Conservation (phyloP, 2,113 vertebrate genomes). For the Synodontis membranacea region DNA sequence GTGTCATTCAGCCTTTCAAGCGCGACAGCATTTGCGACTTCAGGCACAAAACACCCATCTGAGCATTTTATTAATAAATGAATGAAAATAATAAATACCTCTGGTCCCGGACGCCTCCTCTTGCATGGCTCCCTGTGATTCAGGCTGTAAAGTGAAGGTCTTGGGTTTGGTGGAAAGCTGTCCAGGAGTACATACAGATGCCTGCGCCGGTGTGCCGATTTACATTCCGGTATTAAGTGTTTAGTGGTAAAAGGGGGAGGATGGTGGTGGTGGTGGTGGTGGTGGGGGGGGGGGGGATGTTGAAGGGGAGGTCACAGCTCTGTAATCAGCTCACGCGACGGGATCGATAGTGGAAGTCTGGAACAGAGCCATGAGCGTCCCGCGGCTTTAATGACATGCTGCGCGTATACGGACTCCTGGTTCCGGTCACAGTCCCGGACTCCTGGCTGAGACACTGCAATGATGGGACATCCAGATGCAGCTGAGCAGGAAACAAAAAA, state of each 20-base stretch:
- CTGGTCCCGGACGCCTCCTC: slow-evolving; percentile 54
- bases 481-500: slow-evolving; percentile 41
- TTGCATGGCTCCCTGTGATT: slow-evolving; percentile 30
- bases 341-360: slow-evolving; percentile 46
- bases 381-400: slow-evolving; percentile 17
- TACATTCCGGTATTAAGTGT: slow-evolving; percentile 8
- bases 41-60: background rate
- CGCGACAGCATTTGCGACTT: background rate
- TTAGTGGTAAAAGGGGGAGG: no score
- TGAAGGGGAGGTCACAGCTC: slow-evolving; percentile 17
- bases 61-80: background rate
- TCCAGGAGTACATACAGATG: background rate
- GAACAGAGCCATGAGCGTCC: slow-evolving; percentile 57
- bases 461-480: slow-evolving; percentile 36
- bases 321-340: slow-evolving; percentile 43
- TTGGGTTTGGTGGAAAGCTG: background rate
- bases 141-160: background rate
- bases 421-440: background rate
- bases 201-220: background rate
- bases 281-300: background rate
- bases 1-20: no score
- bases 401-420: slow-evolving; percentile 14
- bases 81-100: slow-evolving; percentile 57
- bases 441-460: slow-evolving; percentile 3
- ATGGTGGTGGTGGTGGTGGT: background rate